These are phyloP conservation scores for Enteromius paludinosus DNA, from an alignment of 2,797 vertebrate species.

Conservation along the genomic window DNA sequence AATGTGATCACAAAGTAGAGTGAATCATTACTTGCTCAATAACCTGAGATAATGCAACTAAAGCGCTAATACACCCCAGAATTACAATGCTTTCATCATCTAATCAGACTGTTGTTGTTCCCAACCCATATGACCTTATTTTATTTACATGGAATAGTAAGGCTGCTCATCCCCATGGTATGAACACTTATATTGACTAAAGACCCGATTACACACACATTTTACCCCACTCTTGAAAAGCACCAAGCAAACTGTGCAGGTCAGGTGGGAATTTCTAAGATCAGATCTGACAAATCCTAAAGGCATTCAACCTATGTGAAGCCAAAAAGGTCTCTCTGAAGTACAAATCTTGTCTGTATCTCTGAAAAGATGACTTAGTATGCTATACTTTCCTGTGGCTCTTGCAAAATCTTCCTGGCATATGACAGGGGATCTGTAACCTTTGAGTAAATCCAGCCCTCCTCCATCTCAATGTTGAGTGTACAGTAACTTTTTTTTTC, in stretches of 20 bases:
- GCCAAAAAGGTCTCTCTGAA: background rate
- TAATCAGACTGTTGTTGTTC: background rate
- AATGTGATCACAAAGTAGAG: background rate
- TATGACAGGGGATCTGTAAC: conserved; percentile 30
- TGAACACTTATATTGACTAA: background rate
- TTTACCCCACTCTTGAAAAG: background rate
- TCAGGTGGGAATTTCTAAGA: background rate
- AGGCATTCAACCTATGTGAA: background rate
- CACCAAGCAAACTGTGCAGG: background rate
- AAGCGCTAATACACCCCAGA: background rate
- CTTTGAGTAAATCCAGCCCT: conserved; percentile 13
- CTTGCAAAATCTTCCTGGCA: conserved; percentile 28
- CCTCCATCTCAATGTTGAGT: conserved; percentile 6
- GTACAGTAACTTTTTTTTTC: background rate
- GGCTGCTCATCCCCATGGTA: background rate
- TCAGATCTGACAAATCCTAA: background rate
- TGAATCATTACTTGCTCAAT: background rate
- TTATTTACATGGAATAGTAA: background rate
- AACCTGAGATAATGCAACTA: background rate
- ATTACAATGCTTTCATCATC: background rate
- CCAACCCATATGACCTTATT: background rate
- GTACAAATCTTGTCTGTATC: background rate
- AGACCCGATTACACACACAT: background rate
- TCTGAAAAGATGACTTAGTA: background rate
- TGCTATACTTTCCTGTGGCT: background rate